Conservation (phyloP, 2,113 vertebrate genomes). For the Ornithorhynchus anatinus region DNA sequence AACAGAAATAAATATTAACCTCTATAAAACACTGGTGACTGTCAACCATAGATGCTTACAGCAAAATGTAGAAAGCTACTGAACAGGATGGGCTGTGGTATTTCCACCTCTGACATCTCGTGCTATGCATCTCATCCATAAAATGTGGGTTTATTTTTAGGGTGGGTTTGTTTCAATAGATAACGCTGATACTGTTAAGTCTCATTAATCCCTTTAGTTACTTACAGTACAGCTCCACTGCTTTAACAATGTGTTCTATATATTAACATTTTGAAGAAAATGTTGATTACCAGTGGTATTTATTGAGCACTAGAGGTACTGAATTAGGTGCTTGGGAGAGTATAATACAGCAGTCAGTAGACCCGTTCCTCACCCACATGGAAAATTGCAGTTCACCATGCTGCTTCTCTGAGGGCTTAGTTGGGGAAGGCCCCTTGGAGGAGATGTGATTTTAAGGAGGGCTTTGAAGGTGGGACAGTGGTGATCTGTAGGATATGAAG, state of each 20-base stretch:
- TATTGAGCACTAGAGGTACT: no score
- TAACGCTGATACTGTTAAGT: slow-evolving; percentile 5
- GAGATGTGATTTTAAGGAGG: no score
- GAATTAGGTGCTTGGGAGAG: no score
- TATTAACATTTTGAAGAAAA: slow-evolving; percentile 18
- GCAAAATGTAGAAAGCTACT: not conserved
- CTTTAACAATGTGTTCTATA: not conserved
- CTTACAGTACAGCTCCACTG: not conserved
- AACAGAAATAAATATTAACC: slow-evolving; percentile 25
- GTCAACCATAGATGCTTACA: not conserved
- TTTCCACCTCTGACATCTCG: slow-evolving; percentile 9
- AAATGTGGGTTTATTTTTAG: slow-evolving; percentile 51
- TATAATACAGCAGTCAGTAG: no score
- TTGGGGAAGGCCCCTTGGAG: no score
- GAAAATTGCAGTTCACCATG: no score
- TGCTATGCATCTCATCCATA: slow-evolving; percentile 7
- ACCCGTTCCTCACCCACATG: no score
- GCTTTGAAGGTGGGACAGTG: no score
- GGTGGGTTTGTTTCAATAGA: slow-evolving; percentile 37
- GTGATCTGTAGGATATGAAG: no score
- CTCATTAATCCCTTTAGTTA: slow-evolving; percentile 22
- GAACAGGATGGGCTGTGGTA: not conserved
- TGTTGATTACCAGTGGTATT: no score
- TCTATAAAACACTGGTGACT: slow-evolving; percentile 1
- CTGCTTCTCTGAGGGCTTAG: no score